A percentile compares a stretch with the other conserved stretches of the same genome.
Conservation (phyloP, 1,140 invertebrate species). For the Amphibalanus amphitrite region DNA sequence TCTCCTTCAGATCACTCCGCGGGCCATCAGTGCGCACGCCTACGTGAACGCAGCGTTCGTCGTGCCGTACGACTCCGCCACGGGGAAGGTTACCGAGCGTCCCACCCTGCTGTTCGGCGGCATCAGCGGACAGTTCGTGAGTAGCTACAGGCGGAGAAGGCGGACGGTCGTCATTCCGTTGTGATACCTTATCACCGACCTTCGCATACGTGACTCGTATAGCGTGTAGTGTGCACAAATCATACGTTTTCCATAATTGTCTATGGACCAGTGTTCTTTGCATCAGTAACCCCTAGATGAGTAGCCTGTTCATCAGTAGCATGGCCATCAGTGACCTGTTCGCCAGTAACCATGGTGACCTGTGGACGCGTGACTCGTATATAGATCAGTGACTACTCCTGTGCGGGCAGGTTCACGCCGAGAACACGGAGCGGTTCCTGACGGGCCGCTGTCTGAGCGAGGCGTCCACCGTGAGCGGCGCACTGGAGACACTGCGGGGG, state of each 20-base stretch:
- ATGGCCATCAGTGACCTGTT: too few species aligned
- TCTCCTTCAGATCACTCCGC: conserved; percentile 5
- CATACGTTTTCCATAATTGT: too few species aligned
- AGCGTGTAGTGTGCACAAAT: too few species aligned
- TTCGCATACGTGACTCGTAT: too few species aligned
- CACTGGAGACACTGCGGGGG: conserved; percentile 12
- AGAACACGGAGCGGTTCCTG: conserved; percentile 18
- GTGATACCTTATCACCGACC: too few species aligned
- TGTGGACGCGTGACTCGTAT: too few species aligned
- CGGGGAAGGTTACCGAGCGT: conserved; percentile 23
- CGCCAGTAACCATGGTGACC: too few species aligned
- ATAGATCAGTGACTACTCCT: too few species aligned
- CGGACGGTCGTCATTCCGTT: too few species aligned
- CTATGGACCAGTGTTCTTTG: too few species aligned
- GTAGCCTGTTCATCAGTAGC: too few species aligned
- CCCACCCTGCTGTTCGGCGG: conserved; percentile 46
- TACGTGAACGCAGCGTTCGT: conserved; percentile 29
- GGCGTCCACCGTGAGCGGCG: conserved; percentile 11
- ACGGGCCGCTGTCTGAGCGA: conserved; percentile 17
- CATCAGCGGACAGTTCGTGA: conserved; percentile 45
- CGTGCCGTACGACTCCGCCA: conserved; percentile 10
- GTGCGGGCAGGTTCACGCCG: conserved; percentile 21
- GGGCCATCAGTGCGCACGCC: conserved; percentile 5
- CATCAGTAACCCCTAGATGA: too few species aligned
- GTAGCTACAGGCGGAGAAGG: conserved; percentile 18